Base-by-base conservation (phyloP, 1,140 invertebrate species). In the Andricus grossulariae region DNA sequence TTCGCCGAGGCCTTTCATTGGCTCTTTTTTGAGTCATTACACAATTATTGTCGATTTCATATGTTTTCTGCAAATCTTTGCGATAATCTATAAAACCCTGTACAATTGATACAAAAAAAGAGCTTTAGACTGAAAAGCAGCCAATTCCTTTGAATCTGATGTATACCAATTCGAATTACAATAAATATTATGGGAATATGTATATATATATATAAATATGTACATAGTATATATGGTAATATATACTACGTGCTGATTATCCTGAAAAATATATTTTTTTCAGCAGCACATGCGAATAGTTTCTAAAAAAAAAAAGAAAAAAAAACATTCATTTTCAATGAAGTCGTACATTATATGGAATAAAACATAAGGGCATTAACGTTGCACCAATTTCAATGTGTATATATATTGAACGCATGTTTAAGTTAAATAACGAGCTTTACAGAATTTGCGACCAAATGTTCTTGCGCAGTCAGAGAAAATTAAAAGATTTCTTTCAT, bases 141-240 rank as follows among this genome's bases (percentile, higher is more conserved):
- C 60, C 60, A 66, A 66, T 66, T 66, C 25, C 13, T 39, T 32
- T 32, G 13, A 32, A 60, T 60, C 18, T 18, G 21, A 16, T 32
- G 21, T 60, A 60, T 60, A 15, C 60, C 60, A 66, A 66, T 45
- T 32, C 60, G 60, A 66, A 66, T 66, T 66, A 66, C 13, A 66
- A 66, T 66, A 66, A 66, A 66, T 66, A 66, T 66, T 45, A 66
- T 66, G 25, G 60, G 25, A 66, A 66, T 66, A 66, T 66, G 21
- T 60, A 66, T 66, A 66, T 66, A 7, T 60, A 60, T 32, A 66
- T 66, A 45, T 45, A 45, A 45, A 45, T 45, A 45, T 45, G 6
- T 45, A 45, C 39, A 45, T 45, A 45, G 39, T 2, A 45, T 45
- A 45, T 45, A 45, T 45, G 10, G 13, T 39, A 39, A 32, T 66